Percentiles rank a stretch among this genome's conserved stretches.
phyloP scores from a whole-genome alignment of 2,888 invertebrate genomes.

The Gymnocheta viridis region DNA sequence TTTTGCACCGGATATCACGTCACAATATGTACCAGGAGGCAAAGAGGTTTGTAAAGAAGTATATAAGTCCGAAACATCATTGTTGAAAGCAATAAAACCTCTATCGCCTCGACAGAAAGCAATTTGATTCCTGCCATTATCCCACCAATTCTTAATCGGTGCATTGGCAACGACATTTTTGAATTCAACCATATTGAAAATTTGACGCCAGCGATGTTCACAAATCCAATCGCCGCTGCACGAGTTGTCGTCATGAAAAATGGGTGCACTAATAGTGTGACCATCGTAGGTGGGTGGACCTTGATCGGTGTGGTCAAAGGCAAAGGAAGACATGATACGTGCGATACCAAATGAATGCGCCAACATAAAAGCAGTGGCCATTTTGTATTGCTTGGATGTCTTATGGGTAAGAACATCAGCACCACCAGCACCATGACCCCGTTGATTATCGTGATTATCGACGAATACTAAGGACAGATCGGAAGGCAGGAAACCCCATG shows the following conservation, averaged over 20 bases:
- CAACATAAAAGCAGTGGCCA: constrained; percentile 93
- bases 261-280: constrained; percentile 86
- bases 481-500: constrained; percentile 86
- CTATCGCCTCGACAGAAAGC: constrained; percentile 90
- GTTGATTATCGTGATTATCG: constrained; percentile 96
- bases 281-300: constrained; percentile 87
- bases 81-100: constrained; percentile 90
- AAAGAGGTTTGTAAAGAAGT: constrained; percentile 85
- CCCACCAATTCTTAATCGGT: constrained; percentile 88
- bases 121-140: constrained; percentile 91
- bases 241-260: constrained; percentile 85
- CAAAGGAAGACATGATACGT: constrained; percentile 93
- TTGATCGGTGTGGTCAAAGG: constrained; percentile 85
- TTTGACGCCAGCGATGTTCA: constrained; percentile 93
- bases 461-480: constrained; percentile 89
- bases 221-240: constrained; percentile 88
- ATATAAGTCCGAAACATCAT: constrained; percentile 85
- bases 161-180: constrained; percentile 86
- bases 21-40: constrained; percentile 91
- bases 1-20: constrained; percentile 89
- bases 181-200: constrained; percentile 90
- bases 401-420: constrained; percentile 87
- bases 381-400: constrained; percentile 87
- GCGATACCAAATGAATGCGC: constrained; percentile 92
- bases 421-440: constrained; percentile 87